Evolutionary conservation across 1,140 invertebrate species (phyloP), one percentile per base, ranked within the genome.

Genomic region (Tetramorium simillimum): DNA sequence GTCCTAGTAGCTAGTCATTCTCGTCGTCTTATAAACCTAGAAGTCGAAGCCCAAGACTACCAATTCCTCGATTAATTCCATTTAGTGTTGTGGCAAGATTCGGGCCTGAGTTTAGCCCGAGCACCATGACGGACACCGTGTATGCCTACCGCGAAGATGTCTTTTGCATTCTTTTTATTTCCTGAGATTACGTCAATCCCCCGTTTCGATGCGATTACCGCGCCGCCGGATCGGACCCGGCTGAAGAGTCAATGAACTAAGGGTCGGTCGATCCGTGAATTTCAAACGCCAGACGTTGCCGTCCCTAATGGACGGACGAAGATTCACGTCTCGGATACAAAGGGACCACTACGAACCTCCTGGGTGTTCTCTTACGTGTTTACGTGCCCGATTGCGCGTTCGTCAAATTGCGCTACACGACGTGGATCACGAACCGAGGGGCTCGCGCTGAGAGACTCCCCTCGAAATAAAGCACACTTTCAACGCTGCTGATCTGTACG

Each of bases 11-110:
- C 43, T 75, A 84, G 28, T 58, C 80, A 18, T 21, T 14, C 37
- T 72, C 40, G 62, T 62, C 72, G 14, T 53, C 46, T 72, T 75
- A 77, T 62, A 77, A 72, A 87, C 10, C 80, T 87, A 70, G 28
- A 82, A 81, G 86, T 90, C 81, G 56, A 86, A 75, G 70, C 75
- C 49, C 80, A 70, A 87, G 65, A 69, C 82, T 72, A 90, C 89
- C 92, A 94, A 94, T 94, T 94, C 93, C 93, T 93, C 88, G 81
- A 92, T 82, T 93, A 94, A 94, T 93, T 94, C 93, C 92, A 91
- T 89, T 92, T 92, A 89, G 77, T 88, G 84, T 88, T 86, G 67
- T 40, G 87, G 85, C 85, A 87, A 88, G 21, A 40, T 43, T 10
- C 65, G 53, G 51, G 53, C 37, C 7, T 12, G 16, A 60, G 7